Base-by-base conservation (phyloP, 1,140 invertebrate species). In the Diuraphis noxia region DNA sequence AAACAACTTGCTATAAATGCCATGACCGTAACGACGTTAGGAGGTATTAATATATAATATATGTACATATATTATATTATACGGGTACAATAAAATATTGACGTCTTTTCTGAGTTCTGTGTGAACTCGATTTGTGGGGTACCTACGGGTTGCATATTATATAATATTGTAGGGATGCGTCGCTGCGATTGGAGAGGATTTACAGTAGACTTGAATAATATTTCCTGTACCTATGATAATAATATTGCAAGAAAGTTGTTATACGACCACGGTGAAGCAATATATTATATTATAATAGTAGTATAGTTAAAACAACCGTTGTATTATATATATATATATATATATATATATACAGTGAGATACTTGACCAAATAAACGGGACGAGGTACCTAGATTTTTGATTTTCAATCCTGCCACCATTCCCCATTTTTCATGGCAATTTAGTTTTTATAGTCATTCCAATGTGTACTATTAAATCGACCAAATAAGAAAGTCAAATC, bases 11-110 rank as follows among this genome's bases (percentile, higher is more conserved):
- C 56, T 4, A 63, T 63, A 63, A 63, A 72, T 72, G 56, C 56
- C 13, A n/a, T 72, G 30, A 72, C 56, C 56, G 17, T n/a, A 72
- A n/a, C 30, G 30, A 72, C n/a, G 56, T 13, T 72, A 30, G 56
- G 56, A 72, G 56, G n/a, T 72, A 72, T 72, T 72, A 72, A n/a
- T n/a, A n/a, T n/a, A n/a, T n/a, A n/a, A n/a, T 72, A 72, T n/a
- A 25, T 21, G 0, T 23, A 46, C 10, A 46, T 13, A 56, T 72
- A 72, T 72, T n/a, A 72, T 72, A 72, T 72, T 72, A 72, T n/a
- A 72, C 30, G 56, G 56, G 56, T 72, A 72, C 56, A 72, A 72
- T 72, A 72, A n/a, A 72, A 72, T 72, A 72, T 72, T 72, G 56
- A 72, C 30, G 30, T 72, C 56, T 10, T 72, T 72, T 72, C 56